These are phyloP conservation scores for Serripes groenlandicus DNA, from an alignment of 2,888 invertebrate genomes.

Conservation along the genomic window DNA sequence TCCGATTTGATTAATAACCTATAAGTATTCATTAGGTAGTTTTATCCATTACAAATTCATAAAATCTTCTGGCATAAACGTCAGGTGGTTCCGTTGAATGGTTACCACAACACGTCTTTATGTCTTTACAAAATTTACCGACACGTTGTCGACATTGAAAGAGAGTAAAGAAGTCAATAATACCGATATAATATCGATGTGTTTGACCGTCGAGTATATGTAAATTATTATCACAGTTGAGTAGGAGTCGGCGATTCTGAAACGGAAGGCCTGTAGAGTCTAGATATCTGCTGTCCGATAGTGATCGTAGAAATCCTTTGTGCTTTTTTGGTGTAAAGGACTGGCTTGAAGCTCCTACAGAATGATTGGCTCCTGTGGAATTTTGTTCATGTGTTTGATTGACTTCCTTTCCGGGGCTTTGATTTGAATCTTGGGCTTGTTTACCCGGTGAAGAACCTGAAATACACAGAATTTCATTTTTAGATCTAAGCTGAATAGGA, in stretches of 20 bases:
- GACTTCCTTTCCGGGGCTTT: not conserved
- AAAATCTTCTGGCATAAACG: slow-evolving; percentile 75
- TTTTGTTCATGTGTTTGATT: not conserved
- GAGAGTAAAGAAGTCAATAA: slow-evolving; percentile 82
- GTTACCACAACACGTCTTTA: slow-evolving; percentile 76
- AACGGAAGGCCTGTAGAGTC: slow-evolving; percentile 56
- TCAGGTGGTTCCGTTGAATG: slow-evolving; percentile 81
- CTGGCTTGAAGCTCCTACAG: not conserved
- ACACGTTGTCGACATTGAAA: slow-evolving; percentile 75
- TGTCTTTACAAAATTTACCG: slow-evolving; percentile 75
- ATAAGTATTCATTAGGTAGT: slow-evolving; percentile 37
- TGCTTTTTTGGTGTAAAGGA: not conserved
- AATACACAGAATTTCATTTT: too few species aligned
- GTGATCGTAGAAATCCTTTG: slow-evolving; percentile 49
- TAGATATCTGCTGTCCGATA: slow-evolving; percentile 60
- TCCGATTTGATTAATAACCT: too few species aligned
- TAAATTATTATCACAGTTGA: slow-evolving; percentile 77
- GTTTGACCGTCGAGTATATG: slow-evolving; percentile 81
- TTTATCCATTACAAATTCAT: slow-evolving; percentile 72
- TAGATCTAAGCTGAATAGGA: too few species aligned
- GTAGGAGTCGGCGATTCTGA: slow-evolving; percentile 75
- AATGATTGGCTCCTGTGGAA: not conserved
- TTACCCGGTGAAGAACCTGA: not conserved
- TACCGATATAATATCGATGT: slow-evolving; percentile 79
- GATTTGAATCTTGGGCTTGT: not conserved